Evolutionary conservation across 2,113 vertebrate species (phyloP), one percentile per base, ranked within the genome.

Genomic region (Brachionichthys hirsutus): DNA sequence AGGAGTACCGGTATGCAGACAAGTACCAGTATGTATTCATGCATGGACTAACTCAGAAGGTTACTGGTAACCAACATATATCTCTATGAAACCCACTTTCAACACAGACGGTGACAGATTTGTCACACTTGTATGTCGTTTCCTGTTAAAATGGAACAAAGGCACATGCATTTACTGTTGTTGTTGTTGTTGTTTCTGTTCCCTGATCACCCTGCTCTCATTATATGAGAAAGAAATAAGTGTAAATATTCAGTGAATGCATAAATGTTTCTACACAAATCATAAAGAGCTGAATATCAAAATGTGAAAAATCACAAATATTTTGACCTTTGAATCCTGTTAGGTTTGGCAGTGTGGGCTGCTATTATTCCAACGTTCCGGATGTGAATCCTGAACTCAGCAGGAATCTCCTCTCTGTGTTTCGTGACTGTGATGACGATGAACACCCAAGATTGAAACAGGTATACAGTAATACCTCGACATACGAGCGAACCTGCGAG

Each of bases 301-400:
- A 0, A 13, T 10, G n/a, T n/a, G n/a, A n/a, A n/a, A n/a, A n/a
- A n/a, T n/a, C n/a, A n/a, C 14, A 43, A 1, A 35, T n/a, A n/a
- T 22, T 5, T 20, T 42, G 47, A 11, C 17, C 15, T 52, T 56
- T 51, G 12, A 54, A 19, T 1, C 18, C 62, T 54, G 12, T 17
- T 61, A 91, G 90, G n/a, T 70, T 92, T 1, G 87, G 90, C 34
- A 42, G 55, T 19, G 67, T 92, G 53, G 65, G 67, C 50, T 92
- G 90, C 77, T 83, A 71, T 64, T 85, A 55, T 20, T 18, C 76
- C 1, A 9, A 70, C 18, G 22, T 42, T n/a, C 50, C 67, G 43
- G 22, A 77, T 0, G 22, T 89, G 62, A 66, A 79, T 12, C 2
- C 56, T 43, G 67, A 70, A 3, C 9, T 70, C 16, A 84, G 75